Percentiles rank a stretch among this genome's conserved stretches.
Conservation (phyloP, 2,113 vertebrate genomes). For the Actenoides hombroni region DNA sequence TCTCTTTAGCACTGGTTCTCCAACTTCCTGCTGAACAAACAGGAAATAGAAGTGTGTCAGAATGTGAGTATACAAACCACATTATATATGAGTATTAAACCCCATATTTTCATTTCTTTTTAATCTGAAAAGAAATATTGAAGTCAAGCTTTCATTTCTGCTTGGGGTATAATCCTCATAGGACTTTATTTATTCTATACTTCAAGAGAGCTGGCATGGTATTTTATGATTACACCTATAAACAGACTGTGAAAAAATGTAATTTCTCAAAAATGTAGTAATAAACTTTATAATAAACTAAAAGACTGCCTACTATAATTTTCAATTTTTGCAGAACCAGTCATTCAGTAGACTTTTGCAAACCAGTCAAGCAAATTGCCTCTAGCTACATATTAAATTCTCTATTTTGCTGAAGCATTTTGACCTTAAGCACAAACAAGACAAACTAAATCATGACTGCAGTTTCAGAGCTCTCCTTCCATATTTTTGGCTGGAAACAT, state of each 20-base stretch:
- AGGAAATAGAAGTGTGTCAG: constrained; percentile 82
- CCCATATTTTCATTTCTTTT: not conserved
- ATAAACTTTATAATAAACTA: not conserved
- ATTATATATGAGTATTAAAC: not conserved
- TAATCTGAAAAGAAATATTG: not conserved
- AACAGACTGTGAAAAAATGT: not conserved
- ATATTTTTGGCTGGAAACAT: not conserved
- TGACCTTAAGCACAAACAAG: not conserved
- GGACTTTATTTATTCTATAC: not conserved
- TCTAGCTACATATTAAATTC: not conserved
- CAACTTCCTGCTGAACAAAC: constrained; percentile 91
- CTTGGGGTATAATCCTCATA: not conserved
- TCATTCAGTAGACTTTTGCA: not conserved
- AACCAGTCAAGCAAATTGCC: not conserved
- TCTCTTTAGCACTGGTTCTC: constrained; percentile 70
- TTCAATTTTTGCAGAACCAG: not conserved
- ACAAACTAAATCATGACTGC: not conserved
- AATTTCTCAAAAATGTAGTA: not conserved
- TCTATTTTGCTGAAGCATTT: not conserved
- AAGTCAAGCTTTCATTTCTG: not conserved
- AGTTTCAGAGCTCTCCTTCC: not conserved
- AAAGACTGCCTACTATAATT: not conserved
- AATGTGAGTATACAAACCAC: constrained; percentile 60
- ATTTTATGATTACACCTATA: not conserved
- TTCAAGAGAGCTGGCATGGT: not conserved